Conservation (phyloP, 2,797 vertebrate species). For the Hirundo rustica region DNA sequence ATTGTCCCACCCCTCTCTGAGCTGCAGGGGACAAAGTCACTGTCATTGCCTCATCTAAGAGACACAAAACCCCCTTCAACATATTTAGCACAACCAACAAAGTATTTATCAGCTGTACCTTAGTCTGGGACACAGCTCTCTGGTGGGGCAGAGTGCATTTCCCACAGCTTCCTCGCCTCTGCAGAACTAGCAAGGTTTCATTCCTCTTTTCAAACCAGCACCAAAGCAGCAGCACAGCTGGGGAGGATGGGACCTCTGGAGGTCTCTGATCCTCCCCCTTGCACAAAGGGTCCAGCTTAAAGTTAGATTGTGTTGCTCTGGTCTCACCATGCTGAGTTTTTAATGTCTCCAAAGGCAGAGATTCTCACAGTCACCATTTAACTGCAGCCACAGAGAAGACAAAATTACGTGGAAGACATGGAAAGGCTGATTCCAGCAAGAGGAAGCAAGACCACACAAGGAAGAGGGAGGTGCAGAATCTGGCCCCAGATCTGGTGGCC, state of each 20-base stretch:
- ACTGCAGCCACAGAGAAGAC: background rate
- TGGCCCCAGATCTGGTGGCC: background rate
- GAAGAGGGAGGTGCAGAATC: background rate
- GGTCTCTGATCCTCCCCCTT: background rate
- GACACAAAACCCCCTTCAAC: background rate
- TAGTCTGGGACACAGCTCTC: background rate
- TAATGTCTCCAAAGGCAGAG: background rate
- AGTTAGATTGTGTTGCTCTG: background rate
- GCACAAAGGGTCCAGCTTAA: background rate
- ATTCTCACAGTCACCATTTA: background rate
- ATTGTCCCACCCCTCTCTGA: background rate
- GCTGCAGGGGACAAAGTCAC: background rate
- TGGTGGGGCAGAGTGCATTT: background rate
- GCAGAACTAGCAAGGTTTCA: background rate
- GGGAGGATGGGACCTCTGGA: background rate
- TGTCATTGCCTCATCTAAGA: background rate
- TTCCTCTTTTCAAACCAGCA: background rate
- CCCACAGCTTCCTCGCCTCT: background rate
- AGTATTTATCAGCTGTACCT: background rate
- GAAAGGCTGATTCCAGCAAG: background rate
- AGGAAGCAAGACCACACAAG: background rate
- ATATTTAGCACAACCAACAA: background rate
- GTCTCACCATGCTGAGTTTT: background rate
- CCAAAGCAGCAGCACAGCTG: background rate
- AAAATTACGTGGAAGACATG: background rate